phyloP scores from a whole-genome alignment of 2,113 vertebrate genomes.

The Solenodon paradoxus region DNA sequence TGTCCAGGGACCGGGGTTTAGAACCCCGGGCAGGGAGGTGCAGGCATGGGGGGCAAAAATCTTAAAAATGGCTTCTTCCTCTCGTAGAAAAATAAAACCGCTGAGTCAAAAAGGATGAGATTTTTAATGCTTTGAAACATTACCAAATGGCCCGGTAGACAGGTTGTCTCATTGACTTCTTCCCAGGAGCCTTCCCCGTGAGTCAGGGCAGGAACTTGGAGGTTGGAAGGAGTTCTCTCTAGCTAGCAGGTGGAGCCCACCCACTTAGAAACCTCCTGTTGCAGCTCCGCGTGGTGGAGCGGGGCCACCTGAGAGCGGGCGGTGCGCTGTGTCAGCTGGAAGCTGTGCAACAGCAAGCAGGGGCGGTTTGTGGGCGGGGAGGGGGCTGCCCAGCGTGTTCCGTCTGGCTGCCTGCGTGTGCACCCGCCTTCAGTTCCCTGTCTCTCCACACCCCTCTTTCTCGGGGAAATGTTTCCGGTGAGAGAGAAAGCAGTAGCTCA shows the following conservation, averaged over 20 bases:
- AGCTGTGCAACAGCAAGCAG: no score
- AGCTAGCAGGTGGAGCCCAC: neutral
- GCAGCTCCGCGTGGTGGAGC: no score
- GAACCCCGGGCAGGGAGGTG: no score
- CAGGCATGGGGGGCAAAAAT: no score
- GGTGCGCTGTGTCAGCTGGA: no score
- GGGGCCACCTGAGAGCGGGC: no score
- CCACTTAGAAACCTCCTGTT: neutral
- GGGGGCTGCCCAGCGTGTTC: no score
- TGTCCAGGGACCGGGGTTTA: no score
- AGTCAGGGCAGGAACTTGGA: neutral
- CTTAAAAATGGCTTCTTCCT: no score
- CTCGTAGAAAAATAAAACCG: conserved; percentile 11
- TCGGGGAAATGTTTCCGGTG: neutral
- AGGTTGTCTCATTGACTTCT: neutral
- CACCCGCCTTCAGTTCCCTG: neutral
- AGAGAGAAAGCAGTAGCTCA: neutral
- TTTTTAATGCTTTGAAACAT: neutral
- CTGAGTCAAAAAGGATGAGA: neutral
- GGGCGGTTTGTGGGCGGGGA: no score
- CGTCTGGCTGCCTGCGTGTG: no score
- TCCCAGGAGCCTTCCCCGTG: neutral
- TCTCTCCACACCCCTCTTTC: neutral
- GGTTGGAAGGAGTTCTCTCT: neutral
- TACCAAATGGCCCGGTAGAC: neutral